These are phyloP conservation scores for Bombus sibiricus DNA, from an alignment of 1,140 invertebrate species.

Conservation along the genomic window DNA sequence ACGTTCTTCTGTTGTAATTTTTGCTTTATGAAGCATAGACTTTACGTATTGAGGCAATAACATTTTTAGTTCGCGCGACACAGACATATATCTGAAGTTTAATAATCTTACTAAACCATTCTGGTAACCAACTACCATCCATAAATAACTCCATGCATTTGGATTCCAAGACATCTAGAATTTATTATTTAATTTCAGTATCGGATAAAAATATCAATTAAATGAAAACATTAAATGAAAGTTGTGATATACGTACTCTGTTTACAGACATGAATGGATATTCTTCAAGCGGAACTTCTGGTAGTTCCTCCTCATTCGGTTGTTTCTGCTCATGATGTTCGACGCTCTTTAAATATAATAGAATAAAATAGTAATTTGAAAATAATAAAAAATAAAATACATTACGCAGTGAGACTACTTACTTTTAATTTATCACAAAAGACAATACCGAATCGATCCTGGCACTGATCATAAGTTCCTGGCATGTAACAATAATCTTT, in stretches of 20 bases:
- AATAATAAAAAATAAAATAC: background rate
- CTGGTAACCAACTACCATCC: slow-evolving; percentile 79
- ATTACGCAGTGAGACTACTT: slow-evolving; percentile 31
- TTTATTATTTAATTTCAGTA: slow-evolving; percentile 10
- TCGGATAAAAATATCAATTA: background rate
- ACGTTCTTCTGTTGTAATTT: background rate
- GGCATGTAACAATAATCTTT: slow-evolving; percentile 75
- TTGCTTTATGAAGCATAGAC: slow-evolving; percentile 33
- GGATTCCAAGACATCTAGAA: slow-evolving; percentile 81
- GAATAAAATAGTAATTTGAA: slow-evolving; percentile 20
- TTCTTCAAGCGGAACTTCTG: slow-evolving; percentile 69
- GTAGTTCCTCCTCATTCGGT: slow-evolving; percentile 43
- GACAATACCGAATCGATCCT: slow-evolving; percentile 77
- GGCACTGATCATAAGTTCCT: slow-evolving; percentile 72
- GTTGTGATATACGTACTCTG: slow-evolving; percentile 59
- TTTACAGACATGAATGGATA: slow-evolving; percentile 79
- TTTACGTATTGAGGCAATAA: slow-evolving; percentile 62
- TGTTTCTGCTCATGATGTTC: background rate
- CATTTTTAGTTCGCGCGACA: slow-evolving; percentile 50
- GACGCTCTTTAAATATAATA: slow-evolving; percentile 1
- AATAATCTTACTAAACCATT: slow-evolving; percentile 80
- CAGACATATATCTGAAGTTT: slow-evolving; percentile 72
- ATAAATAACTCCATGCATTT: slow-evolving; percentile 80
- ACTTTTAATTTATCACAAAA: slow-evolving; percentile 75
- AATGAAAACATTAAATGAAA: background rate